phyloP scores from a whole-genome alignment of 2,797 vertebrate genomes.

The Anolis apletophallus region DNA sequence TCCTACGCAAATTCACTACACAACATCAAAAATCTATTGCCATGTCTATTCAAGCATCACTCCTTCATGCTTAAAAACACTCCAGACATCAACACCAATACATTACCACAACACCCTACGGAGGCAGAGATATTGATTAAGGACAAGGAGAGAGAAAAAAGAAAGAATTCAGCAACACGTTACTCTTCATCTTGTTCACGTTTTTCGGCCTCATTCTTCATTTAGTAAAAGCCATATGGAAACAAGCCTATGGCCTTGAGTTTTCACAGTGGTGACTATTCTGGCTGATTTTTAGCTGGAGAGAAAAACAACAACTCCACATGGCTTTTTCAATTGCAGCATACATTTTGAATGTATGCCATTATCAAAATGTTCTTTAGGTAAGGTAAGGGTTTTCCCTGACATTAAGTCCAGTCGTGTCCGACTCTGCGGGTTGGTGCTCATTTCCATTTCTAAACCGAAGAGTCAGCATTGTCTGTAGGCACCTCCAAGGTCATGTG shows the following conservation, averaged over 20 bases:
- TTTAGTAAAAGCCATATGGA: conserved; percentile 19
- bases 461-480: too few relatives aligned
- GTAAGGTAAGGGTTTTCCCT: too few relatives aligned
- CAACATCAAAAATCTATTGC: conserved; percentile 26
- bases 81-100: conserved; percentile 50
- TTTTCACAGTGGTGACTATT: background rate
- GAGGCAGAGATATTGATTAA: background rate
- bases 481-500: too few relatives aligned
- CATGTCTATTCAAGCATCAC: conserved; percentile 49
- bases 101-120: background rate
- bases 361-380: background rate
- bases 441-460: too few relatives aligned
- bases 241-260: background rate
- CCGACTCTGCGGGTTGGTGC: too few relatives aligned
- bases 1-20: conserved; percentile 46
- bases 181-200: background rate
- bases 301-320: too few relatives aligned
- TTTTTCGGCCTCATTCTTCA: background rate
- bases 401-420: too few relatives aligned
- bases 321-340: background rate
- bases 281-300: background rate
- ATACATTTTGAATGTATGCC: background rate
- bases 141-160: background rate
- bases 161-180: background rate
- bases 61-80: conserved; percentile 60